Percentiles rank a stretch among this genome's conserved stretches.
Evolutionary conservation across 2,888 invertebrate species (phyloP).

Genomic region (Branchipolynoe longqiensis): DNA sequence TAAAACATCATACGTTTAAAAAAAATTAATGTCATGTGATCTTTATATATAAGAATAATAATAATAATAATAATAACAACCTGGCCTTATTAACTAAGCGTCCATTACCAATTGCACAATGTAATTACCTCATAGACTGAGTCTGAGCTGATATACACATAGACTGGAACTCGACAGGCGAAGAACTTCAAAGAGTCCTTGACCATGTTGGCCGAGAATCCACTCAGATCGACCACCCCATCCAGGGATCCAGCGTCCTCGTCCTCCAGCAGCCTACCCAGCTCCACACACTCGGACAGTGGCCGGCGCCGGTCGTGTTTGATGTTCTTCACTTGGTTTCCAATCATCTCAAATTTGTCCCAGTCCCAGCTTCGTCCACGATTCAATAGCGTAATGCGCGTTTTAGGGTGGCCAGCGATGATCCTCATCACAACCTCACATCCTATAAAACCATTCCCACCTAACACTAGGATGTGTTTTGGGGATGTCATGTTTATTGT

Average conservation of each 20-base stretch:
- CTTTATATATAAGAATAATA: no score
- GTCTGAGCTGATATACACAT: conserved; percentile 82
- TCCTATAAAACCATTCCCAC: conserved; percentile 83
- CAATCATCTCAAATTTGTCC: conserved; percentile 75
- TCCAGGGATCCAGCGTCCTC: conserved; percentile 79
- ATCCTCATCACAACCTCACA: conserved; percentile 77
- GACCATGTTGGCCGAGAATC: conserved; percentile 79
- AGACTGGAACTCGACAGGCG: conserved; percentile 76
- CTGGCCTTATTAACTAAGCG: no score
- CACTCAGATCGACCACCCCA: conserved; percentile 82
- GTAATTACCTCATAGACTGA: conserved; percentile 83
- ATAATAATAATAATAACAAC: no score
- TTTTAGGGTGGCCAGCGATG: conserved; percentile 65
- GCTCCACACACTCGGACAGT: conserved; percentile 70
- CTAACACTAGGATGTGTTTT: conserved; percentile 77
- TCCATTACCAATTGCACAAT: no score
- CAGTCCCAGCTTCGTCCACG: conserved; percentile 82
- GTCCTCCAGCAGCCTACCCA: conserved; percentile 67
- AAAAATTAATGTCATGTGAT: no score
- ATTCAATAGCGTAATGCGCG: conserved; percentile 77
- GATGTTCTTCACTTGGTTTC: conserved; percentile 74
- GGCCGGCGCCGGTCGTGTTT: conserved; percentile 78
- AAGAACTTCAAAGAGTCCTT: conserved; percentile 77
- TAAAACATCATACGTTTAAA: no score
- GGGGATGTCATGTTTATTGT: neutral